Evolutionary conservation across 2,797 vertebrate genomes (phyloP).

Genomic region (Acanthornis magna): DNA sequence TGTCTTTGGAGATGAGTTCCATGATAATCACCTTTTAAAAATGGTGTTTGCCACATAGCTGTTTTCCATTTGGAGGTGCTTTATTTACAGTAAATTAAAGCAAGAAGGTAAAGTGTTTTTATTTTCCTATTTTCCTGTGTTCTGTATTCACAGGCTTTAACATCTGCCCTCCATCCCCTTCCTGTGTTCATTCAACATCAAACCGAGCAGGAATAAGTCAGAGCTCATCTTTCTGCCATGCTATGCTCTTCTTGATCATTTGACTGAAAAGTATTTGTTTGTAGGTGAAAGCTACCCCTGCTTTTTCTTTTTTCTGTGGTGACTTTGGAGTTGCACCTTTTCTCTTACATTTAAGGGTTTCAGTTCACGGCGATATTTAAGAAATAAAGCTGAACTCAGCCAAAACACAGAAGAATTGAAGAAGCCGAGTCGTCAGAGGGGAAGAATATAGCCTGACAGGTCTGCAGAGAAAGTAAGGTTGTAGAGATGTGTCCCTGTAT

Average conservation of each 20-base stretch:
- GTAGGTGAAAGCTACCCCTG: not conserved
- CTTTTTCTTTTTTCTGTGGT: not conserved
- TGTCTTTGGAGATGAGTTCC: not conserved
- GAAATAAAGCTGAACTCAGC: not conserved
- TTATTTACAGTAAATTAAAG: slow-evolving; percentile 5
- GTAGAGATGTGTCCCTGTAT: not conserved
- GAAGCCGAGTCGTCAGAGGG: not conserved
- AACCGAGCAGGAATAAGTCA: not conserved
- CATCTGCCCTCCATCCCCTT: not conserved
- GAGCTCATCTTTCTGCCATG: not conserved
- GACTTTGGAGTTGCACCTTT: not conserved
- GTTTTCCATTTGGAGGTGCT: not conserved
- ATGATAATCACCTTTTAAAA: not conserved
- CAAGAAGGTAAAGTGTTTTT: not conserved
- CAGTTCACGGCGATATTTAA: not conserved
- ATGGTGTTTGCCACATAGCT: not conserved
- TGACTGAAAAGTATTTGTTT: not conserved
- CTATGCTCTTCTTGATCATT: not conserved
- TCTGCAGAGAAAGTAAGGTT: not conserved
- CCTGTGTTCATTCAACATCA: not conserved
- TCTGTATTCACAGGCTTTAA: not conserved
- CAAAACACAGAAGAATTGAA: not conserved
- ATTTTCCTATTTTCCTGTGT: not conserved
- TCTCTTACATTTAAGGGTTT: not conserved
- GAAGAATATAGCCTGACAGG: not conserved